Evolutionary conservation across 2,113 vertebrate genomes (phyloP).

Genomic region (Potamarius usumacintae): DNA sequence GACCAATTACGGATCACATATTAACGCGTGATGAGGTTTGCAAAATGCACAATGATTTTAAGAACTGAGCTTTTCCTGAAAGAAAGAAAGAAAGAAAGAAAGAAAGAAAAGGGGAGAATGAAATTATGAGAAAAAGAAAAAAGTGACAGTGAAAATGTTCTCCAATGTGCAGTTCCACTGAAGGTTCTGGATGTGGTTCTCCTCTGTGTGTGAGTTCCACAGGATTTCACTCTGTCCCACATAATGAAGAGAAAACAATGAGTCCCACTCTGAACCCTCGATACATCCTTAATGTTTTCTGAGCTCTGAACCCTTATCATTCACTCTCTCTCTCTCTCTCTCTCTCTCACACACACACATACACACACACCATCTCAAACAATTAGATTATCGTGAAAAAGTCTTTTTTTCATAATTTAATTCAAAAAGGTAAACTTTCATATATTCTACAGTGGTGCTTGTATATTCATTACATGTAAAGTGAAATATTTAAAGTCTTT

Average conservation of each 20-base stretch:
- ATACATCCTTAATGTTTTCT: background rate
- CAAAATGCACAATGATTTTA: constrained; percentile 13
- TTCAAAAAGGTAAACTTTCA: too few relatives aligned
- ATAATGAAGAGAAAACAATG: background rate
- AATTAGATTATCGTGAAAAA: too few relatives aligned
- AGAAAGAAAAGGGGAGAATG: background rate
- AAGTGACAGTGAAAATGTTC: background rate
- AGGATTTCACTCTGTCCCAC: background rate
- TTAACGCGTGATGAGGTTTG: constrained; percentile 38
- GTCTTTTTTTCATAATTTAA: too few relatives aligned
- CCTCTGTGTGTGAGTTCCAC: background rate
- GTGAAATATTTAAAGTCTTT: too few relatives aligned
- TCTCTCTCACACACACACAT: too few relatives aligned
- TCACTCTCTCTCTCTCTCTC: too few relatives aligned
- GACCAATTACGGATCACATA: constrained; percentile 38
- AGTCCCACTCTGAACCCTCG: background rate
- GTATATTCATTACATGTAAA: too few relatives aligned
- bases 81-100: constrained; percentile 11
- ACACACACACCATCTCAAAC: too few relatives aligned
- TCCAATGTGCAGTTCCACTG: background rate
- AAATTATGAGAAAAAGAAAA: background rate
- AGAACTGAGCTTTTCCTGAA: background rate
- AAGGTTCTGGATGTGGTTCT: background rate
- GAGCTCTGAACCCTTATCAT: background rate
- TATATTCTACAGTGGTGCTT: too few relatives aligned